Evolutionary conservation across 2,888 invertebrate genomes (phyloP).

Genomic region (Cordilura impudica): DNA sequence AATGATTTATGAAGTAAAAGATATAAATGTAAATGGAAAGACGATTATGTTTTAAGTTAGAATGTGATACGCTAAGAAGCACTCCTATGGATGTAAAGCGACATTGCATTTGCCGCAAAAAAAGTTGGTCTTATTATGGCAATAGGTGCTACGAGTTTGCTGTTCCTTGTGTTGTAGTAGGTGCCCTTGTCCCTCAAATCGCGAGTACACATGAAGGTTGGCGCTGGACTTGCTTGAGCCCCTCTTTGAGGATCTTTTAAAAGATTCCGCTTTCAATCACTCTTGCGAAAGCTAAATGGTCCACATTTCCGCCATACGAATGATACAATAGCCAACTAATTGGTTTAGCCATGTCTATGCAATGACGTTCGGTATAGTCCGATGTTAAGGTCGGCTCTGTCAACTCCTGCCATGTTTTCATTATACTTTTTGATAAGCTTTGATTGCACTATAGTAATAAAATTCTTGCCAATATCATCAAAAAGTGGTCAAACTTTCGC

Average conservation of each 20-base stretch:
- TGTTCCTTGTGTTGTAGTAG: neutral
- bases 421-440: conserved; percentile 26
- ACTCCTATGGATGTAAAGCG: neutral
- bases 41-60: too few species aligned
- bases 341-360: too few species aligned
- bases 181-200: neutral
- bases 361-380: conserved; percentile 10
- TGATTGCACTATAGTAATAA: conserved; percentile 21
- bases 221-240: neutral
- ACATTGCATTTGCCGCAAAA: neutral
- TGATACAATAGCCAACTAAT: too few species aligned
- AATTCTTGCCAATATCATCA: too few species aligned
- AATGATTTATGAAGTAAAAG: neutral
- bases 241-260: too few species aligned
- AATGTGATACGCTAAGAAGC: neutral
- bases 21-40: too few species aligned
- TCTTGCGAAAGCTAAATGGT: too few species aligned
- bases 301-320: too few species aligned
- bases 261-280: too few species aligned
- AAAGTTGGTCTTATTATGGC: neutral
- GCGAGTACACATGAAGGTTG: neutral
- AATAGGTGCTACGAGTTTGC: conserved; percentile 1
- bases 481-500: too few species aligned
- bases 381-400: neutral
- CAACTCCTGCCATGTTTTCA: conserved; percentile 2